These are phyloP conservation scores for Nematopogon swammerdamellus DNA, from an alignment of 2,888 invertebrate species.

Conservation along the genomic window DNA sequence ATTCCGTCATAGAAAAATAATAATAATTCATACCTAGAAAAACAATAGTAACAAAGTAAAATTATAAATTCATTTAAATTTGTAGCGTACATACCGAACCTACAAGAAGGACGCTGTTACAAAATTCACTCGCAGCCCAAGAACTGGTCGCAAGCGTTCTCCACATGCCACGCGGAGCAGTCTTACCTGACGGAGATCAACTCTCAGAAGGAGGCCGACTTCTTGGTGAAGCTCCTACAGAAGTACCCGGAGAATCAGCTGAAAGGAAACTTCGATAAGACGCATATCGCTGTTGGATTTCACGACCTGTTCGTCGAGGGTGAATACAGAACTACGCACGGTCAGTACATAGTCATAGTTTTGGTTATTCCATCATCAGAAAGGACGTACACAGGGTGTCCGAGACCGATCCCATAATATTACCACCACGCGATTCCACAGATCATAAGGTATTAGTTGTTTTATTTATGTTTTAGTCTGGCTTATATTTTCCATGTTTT, in stretches of 20 bases:
- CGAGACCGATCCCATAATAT: no score
- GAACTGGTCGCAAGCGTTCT: background rate
- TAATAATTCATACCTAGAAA: no score
- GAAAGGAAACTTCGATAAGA: background rate
- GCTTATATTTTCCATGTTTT: no score
- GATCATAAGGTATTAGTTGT: no score
- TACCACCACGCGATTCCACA: no score
- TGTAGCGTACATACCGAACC: background rate
- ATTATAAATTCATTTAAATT: background rate
- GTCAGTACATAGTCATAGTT: no score
- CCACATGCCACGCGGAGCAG: background rate
- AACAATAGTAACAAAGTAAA: no score
- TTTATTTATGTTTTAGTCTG: no score
- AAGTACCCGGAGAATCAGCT: background rate
- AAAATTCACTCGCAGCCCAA: background rate
- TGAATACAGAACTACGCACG: background rate
- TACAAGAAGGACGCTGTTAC: background rate
- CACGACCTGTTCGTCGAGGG: background rate
- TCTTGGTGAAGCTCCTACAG: background rate
- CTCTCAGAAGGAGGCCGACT: background rate
- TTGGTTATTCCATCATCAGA: no score
- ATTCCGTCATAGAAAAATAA: no score
- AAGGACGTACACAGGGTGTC: no score
- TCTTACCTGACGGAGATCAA: background rate
- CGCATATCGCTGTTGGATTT: background rate